Conservation (phyloP, 2,797 vertebrate species). For the Enteromius fasciolatus region DNA sequence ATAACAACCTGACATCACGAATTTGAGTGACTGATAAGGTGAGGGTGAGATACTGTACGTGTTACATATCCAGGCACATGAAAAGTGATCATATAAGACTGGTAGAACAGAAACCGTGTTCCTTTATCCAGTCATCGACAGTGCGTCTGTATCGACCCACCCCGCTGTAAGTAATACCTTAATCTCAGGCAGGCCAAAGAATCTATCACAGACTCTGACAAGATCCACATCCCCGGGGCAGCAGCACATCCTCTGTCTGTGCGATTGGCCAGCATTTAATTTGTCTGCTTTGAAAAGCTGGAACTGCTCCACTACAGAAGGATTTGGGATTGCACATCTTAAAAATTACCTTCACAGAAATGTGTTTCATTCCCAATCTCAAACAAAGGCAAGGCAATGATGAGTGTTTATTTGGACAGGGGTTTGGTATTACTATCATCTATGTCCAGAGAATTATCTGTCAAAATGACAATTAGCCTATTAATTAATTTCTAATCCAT, state of each 20-base stretch:
- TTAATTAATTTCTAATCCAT: not conserved
- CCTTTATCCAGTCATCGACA: conserved; percentile 35
- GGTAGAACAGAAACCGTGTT: conserved; percentile 23
- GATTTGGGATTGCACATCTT: not conserved
- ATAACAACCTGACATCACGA: conserved; percentile 1
- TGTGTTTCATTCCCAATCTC: not conserved
- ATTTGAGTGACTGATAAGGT: conserved; percentile 2
- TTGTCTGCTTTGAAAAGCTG: conserved; percentile 19
- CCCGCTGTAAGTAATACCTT: conserved; percentile 45
- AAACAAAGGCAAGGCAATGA: too few relatives aligned
- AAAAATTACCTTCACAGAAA: not conserved
- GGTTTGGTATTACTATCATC: not conserved
- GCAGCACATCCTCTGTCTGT: conserved; percentile 13
- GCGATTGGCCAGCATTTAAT: conserved; percentile 12
- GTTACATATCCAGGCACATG: not conserved
- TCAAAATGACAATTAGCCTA: not conserved
- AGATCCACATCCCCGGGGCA: conserved; percentile 36
- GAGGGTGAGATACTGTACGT: not conserved
- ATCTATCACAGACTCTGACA: conserved; percentile 42
- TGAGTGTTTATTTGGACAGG: not conserved
- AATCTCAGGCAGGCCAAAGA: conserved; percentile 27
- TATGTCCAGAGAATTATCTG: not conserved
- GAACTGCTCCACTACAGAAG: conserved; percentile 10
- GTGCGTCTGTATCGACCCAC: conserved; percentile 47
- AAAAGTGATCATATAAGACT: conserved; percentile 30